Conservation (phyloP, 2,888 invertebrate genomes). For the Pyrochroa serraticornis region DNA sequence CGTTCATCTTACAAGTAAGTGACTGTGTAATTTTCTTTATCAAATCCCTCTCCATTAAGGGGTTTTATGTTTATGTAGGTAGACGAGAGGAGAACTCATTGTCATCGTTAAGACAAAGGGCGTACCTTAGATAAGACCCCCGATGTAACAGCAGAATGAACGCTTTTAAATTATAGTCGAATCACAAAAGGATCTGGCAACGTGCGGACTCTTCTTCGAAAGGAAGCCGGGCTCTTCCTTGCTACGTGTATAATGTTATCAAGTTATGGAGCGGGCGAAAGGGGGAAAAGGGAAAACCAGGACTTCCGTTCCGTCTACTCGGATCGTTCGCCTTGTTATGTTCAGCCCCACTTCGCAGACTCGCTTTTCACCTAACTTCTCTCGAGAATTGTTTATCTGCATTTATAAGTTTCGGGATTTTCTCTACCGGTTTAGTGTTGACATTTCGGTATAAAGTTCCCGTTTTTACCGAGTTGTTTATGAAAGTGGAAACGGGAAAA, state of each 20-base stretch:
- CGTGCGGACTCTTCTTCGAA: conserved; percentile 22
- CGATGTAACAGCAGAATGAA: conserved; percentile 37
- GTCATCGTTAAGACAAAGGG: conserved; percentile 31
- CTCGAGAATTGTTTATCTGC: conserved; percentile 27
- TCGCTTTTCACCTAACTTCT: conserved; percentile 22
- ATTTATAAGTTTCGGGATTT: conserved; percentile 24
- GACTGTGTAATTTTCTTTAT: conserved; percentile 30
- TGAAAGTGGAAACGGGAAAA: not conserved
- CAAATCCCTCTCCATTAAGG: conserved; percentile 28
- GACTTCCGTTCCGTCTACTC: conserved; percentile 25
- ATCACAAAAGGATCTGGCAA: conserved; percentile 36
- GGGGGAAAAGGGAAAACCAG: conserved; percentile 9
- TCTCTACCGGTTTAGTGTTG: conserved; percentile 18
- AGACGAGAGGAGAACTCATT: conserved; percentile 22
- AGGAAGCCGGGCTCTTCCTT: not conserved
- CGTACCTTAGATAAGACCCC: conserved; percentile 36
- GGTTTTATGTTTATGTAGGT: conserved; percentile 29
- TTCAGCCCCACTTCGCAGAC: conserved; percentile 16
- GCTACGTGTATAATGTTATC: conserved; percentile 24
- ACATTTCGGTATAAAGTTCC: conserved; percentile 10
- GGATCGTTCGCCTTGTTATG: conserved; percentile 22
- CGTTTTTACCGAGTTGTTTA: conserved; percentile 5
- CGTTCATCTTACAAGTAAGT: conserved; percentile 19
- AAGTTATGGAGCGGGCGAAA: conserved; percentile 20
- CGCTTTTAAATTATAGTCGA: conserved; percentile 38